phyloP scores from a whole-genome alignment of 2,888 invertebrate genomes.

The Drosophila neonasuta region DNA sequence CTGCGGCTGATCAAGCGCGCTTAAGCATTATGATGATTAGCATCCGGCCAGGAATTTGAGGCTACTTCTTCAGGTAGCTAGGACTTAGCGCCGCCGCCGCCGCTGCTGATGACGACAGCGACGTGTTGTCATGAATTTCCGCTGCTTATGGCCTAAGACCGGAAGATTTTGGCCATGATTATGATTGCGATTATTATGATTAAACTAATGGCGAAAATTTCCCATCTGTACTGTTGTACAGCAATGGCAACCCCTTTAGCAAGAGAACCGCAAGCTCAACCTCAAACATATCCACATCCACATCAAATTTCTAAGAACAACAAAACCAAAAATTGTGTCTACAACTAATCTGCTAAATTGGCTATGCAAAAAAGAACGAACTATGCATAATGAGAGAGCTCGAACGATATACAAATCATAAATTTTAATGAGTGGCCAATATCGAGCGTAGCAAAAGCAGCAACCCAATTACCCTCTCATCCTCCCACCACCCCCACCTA shows the following conservation, averaged over 20 bases:
- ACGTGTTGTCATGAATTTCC: constrained; percentile 63
- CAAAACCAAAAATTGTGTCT: constrained; percentile 56
- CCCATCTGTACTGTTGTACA: constrained; percentile 43
- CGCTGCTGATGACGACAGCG: neutral
- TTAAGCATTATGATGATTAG: constrained; percentile 68
- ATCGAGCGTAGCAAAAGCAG: constrained; percentile 17
- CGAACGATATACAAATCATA: constrained; percentile 73
- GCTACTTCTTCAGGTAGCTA: constrained; percentile 35
- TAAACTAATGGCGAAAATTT: constrained; percentile 70
- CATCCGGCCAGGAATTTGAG: constrained; percentile 54
- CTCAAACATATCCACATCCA: constrained; percentile 1
- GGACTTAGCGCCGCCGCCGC: constrained; percentile 63
- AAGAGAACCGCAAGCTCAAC: neutral
- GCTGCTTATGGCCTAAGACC: constrained; percentile 65
- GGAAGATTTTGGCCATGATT: constrained; percentile 72
- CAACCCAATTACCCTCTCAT: constrained; percentile 3
- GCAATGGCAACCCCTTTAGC: constrained; percentile 30
- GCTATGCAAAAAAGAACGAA: constrained; percentile 52
- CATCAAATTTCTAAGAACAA: constrained; percentile 51
- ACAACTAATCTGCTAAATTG: constrained; percentile 75
- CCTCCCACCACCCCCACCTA: constrained; percentile 2
- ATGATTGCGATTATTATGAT: constrained; percentile 69
- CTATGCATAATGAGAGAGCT: constrained; percentile 72
- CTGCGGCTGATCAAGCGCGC: constrained; percentile 50
- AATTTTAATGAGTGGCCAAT: constrained; percentile 74